Conservation (phyloP, 2,113 vertebrate species). For the Taxidea taxus region DNA sequence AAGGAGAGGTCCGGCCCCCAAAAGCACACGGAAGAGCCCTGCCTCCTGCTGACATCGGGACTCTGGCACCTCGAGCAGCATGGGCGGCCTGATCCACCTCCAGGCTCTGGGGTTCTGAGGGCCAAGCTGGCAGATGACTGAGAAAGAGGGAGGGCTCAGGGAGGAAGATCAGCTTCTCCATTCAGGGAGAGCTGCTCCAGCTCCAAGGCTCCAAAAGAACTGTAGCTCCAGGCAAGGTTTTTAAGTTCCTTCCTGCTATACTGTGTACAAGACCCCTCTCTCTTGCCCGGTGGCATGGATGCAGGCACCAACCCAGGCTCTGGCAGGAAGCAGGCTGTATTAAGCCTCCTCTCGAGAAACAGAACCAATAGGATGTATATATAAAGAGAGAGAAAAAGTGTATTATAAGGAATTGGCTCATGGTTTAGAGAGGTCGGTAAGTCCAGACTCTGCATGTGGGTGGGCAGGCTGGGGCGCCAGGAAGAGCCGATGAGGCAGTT, state of each 20-base stretch:
- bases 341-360: not conserved
- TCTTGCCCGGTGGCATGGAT: not conserved
- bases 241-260: not conserved
- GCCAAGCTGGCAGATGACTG: not conserved
- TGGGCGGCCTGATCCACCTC: not conserved
- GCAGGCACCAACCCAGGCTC: not conserved
- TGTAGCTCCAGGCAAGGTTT: not conserved
- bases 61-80: not conserved
- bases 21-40: not conserved
- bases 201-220: not conserved
- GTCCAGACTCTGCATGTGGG: not conserved
- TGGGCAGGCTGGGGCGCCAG: not conserved
- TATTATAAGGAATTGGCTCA: not conserved
- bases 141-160: not conserved
- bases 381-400: not conserved
- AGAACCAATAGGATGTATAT: not conserved
- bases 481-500: not conserved
- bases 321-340: not conserved
- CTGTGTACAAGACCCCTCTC: not conserved
- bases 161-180: not conserved
- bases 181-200: not conserved
- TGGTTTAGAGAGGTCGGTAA: not conserved
- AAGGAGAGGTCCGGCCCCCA: not conserved
- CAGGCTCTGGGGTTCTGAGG: not conserved
- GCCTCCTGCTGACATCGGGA: not conserved